Percentiles rank a stretch among this genome's conserved stretches.
These are phyloP conservation scores for Ooceraea biroi DNA, from an alignment of 1,140 invertebrate species.

Conservation along the genomic window DNA sequence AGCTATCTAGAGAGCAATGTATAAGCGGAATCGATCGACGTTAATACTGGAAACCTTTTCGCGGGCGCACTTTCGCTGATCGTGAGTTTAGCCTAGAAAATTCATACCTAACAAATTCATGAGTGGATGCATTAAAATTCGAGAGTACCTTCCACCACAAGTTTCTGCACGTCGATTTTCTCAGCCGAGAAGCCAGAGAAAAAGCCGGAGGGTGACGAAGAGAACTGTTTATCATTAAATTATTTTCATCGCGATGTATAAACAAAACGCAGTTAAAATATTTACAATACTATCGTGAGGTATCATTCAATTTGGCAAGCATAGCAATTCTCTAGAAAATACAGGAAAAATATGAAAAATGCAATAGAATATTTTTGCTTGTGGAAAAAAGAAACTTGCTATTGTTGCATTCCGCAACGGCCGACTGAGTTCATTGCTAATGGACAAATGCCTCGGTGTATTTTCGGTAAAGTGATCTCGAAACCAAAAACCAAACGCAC, in stretches of 20 bases:
- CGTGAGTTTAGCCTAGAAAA: background rate
- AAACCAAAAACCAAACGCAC: background rate
- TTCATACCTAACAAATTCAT: background rate
- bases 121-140: background rate
- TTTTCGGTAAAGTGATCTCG: background rate
- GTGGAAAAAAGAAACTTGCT: too few relatives aligned
- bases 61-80: slow-evolving; percentile 7
- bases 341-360: too few relatives aligned
- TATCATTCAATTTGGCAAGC: too few relatives aligned
- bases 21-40: background rate
- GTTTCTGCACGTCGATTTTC: background rate
- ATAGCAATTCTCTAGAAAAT: too few relatives aligned
- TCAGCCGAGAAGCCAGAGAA: background rate
- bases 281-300: too few relatives aligned
- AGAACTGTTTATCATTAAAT: background rate
- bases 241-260: background rate
- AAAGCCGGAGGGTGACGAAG: too few relatives aligned
- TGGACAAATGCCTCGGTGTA: background rate
- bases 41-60: slow-evolving; percentile 8
- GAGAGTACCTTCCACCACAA: background rate
- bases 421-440: background rate
- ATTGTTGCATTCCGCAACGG: too few relatives aligned
- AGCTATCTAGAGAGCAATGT: background rate
- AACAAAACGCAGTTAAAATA: background rate
- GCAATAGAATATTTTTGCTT: too few relatives aligned